Conservation (phyloP, 2,113 vertebrate genomes). For the Varanus komodoensis region DNA sequence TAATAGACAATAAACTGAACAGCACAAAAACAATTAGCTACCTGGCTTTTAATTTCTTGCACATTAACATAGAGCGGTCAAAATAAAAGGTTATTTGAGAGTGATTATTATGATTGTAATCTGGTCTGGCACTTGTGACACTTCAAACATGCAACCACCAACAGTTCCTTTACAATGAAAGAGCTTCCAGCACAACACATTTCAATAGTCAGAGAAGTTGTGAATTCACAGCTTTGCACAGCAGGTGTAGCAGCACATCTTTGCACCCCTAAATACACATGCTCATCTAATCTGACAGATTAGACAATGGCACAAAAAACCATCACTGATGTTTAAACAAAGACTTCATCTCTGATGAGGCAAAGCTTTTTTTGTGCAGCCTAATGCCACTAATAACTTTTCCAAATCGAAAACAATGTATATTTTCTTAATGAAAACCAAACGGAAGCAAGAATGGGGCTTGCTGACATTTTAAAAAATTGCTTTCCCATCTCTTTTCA, state of each 20-base stretch:
- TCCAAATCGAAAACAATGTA: conserved; percentile 79
- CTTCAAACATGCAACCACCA: conserved; percentile 89
- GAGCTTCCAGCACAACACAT: conserved; percentile 82
- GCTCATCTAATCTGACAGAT: conserved; percentile 91
- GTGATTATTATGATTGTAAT: conserved; percentile 85
- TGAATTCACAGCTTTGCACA: conserved; percentile 87
- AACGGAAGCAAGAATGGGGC: conserved; percentile 64
- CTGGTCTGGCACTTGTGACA: conserved; percentile 91
- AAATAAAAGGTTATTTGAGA: conserved; percentile 75
- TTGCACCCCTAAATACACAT: conserved; percentile 89
- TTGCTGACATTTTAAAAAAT: conserved; percentile 71
- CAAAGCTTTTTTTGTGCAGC: conserved; percentile 70
- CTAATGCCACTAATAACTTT: conserved; percentile 78
- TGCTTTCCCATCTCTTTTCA: conserved; percentile 68
- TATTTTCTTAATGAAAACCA: conserved; percentile 80
- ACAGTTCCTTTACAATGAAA: conserved; percentile 88
- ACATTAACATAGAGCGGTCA: conserved; percentile 65
- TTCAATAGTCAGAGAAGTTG: conserved; percentile 84
- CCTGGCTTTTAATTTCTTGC: conserved; percentile 70
- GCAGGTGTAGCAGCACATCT: conserved; percentile 93
- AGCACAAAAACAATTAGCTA: conserved; percentile 65
- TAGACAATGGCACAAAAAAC: conserved; percentile 84
- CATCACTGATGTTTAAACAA: conserved; percentile 80
- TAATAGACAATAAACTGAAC: conserved; percentile 47
- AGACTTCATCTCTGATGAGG: conserved; percentile 78